Percentiles rank a stretch among this genome's conserved stretches.
Evolutionary conservation across 2,888 invertebrate species (phyloP).

Genomic region (Carterocephalus palaemon): DNA sequence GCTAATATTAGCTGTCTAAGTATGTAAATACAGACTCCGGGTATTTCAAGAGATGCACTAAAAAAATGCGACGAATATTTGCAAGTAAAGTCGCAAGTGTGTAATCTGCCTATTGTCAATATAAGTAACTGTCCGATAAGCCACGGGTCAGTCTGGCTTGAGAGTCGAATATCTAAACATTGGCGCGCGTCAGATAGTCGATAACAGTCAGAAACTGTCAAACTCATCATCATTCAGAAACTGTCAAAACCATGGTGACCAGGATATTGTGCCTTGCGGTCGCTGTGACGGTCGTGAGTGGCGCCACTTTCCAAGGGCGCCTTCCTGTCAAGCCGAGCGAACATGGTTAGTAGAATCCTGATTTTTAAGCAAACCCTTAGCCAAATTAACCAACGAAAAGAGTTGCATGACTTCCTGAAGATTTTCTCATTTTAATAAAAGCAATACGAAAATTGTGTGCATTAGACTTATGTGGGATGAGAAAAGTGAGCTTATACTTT

Average conservation of each 20-base stretch:
- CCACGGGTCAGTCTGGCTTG: slow-evolving; percentile 46
- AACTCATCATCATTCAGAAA: slow-evolving; percentile 43
- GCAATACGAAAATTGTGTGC: no score
- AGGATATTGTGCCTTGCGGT: slow-evolving; percentile 49
- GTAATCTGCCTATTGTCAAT: slow-evolving; percentile 45
- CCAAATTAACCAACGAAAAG: no score
- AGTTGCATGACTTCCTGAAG: no score
- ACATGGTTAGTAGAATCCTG: slow-evolving; percentile 50
- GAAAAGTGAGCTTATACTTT: no score
- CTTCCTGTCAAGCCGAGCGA: slow-evolving; percentile 49
- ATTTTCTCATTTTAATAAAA: no score
- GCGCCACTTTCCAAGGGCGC: slow-evolving; percentile 48
- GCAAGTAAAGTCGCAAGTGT: slow-evolving; percentile 38
- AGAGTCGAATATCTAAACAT: slow-evolving; percentile 31
- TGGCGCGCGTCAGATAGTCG: slow-evolving; percentile 24
- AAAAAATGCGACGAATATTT: no score
- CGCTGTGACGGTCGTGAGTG: slow-evolving; percentile 47
- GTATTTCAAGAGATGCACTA: no score
- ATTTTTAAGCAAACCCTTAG: no score
- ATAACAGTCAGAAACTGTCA: slow-evolving; percentile 17
- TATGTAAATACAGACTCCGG: no score
- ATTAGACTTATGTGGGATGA: no score
- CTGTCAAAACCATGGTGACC: slow-evolving; percentile 48
- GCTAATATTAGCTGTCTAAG: no score
- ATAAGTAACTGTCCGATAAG: slow-evolving; percentile 51